Evolutionary conservation across 2,888 invertebrate genomes (phyloP).

Genomic region (Patella depressa): DNA sequence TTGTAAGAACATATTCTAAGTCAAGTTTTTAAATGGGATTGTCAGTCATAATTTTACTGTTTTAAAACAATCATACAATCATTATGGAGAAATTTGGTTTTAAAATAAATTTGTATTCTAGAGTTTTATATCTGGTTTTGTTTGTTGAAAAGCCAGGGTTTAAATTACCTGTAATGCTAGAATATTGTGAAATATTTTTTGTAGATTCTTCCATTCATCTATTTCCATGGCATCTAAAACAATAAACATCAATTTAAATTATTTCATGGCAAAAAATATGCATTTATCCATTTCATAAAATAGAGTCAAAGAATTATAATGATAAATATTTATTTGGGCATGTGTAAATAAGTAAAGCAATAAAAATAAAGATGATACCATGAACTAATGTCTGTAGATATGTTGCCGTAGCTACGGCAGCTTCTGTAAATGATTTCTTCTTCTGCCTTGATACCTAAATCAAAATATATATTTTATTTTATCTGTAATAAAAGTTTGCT

Average conservation of each 20-base stretch:
- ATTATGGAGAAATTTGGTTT: neutral
- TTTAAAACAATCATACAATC: neutral
- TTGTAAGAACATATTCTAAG: no score
- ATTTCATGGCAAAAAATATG: neutral
- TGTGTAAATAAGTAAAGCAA: no score
- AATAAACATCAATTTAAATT: neutral
- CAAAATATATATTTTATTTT: no score
- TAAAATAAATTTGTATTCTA: no score
- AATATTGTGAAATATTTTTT: constrained; percentile 34
- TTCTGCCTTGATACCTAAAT: constrained; percentile 34
- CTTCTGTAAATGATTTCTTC: constrained; percentile 42
- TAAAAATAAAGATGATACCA: constrained; percentile 25
- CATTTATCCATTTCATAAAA: no score
- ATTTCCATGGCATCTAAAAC: constrained; percentile 39
- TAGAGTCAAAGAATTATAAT: no score
- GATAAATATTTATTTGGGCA: no score
- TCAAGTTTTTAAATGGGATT: no score
- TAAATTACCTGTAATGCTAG: constrained; percentile 43
- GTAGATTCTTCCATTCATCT: constrained; percentile 33
- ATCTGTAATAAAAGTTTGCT: no score
- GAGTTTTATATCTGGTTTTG: no score
- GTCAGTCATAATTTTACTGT: neutral
- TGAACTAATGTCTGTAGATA: constrained; percentile 36
- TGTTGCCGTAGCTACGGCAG: constrained; percentile 40
- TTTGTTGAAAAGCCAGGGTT: no score